Conservation (phyloP, 2,797 vertebrate genomes). For the Galagoides demidoff region DNA sequence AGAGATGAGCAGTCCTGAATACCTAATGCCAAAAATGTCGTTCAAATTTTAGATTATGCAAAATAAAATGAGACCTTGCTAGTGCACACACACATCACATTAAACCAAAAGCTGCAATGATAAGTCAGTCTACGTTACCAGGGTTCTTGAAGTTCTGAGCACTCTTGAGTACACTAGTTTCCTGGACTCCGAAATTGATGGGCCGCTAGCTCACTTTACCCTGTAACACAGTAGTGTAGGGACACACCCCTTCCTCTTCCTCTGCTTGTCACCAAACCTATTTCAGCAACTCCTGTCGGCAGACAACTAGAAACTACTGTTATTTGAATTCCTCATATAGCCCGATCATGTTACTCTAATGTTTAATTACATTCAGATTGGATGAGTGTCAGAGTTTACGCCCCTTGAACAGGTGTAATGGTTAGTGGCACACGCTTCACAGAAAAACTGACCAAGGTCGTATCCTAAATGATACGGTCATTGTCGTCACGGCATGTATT, state of each 20-base stretch:
- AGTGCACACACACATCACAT: background rate
- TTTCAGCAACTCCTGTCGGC: background rate
- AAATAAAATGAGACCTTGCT: background rate
- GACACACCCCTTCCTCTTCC: background rate
- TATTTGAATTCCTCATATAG: background rate
- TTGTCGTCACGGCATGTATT: background rate
- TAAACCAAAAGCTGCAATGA: background rate
- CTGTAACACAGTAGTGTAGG: accelerated
- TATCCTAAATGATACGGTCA: background rate
- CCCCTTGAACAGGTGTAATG: background rate
- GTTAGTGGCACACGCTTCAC: background rate
- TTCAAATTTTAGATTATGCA: background rate
- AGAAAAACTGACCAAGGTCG: background rate
- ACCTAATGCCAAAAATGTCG: background rate
- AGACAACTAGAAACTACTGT: background rate
- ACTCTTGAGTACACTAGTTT: background rate
- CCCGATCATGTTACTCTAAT: background rate
- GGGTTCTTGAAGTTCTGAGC: background rate
- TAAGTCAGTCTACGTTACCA: background rate
- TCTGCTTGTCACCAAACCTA: background rate
- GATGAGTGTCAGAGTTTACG: background rate
- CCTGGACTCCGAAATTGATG: background rate
- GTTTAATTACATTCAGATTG: background rate
- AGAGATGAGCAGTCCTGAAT: background rate
- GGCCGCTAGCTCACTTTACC: background rate